Evolutionary conservation across 1,140 invertebrate genomes (phyloP), one percentile per base, ranked within the genome.

Genomic region (Gonioctena quinquepunctata): DNA sequence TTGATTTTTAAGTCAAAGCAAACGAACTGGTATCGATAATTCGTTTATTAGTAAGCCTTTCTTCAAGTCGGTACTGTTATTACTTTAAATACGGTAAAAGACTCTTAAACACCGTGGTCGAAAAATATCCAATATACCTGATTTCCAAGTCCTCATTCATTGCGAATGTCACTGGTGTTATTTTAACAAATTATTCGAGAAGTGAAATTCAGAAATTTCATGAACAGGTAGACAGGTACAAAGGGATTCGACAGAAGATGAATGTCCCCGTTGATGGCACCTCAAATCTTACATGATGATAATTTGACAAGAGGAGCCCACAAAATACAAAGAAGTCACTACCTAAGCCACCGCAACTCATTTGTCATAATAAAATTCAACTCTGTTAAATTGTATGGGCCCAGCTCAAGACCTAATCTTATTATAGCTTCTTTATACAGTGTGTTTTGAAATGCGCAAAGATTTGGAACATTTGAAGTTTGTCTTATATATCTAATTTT

Each of bases 361-460:
- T 77, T 71, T 77, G 76, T 77, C 76, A 77, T 72, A 73, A 63
- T 71, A 73, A 71, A 76, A 77, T 71, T 72, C 73, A 13, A 66
- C 64, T n/a, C 22, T 22, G 25, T 27, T 27, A 3, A 60, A 60
- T 60, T 28, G 57, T 54, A 42, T 42, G 56, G n/a, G 21, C 56
- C 25, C n/a, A 25, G 23, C 25, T 59, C 3, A 59, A 25, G 56
- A 18, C 56, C 56, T 59, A 59, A 59, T 59, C 56, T 23, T 23
- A 59, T 59, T 59, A 59, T 21, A 26, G 11, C 8, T 25, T 26
- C 25, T 52, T 52, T n/a, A n/a, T n/a, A n/a, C n/a, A n/a, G n/a
- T n/a, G n/a, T n/a, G n/a, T n/a, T n/a, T n/a, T n/a, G n/a, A n/a
- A n/a, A n/a, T n/a, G n/a, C n/a, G n/a, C n/a, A n/a, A n/a, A n/a